Evolutionary conservation across 1,140 invertebrate species (phyloP).

Genomic region (Lineus longissimus): DNA sequence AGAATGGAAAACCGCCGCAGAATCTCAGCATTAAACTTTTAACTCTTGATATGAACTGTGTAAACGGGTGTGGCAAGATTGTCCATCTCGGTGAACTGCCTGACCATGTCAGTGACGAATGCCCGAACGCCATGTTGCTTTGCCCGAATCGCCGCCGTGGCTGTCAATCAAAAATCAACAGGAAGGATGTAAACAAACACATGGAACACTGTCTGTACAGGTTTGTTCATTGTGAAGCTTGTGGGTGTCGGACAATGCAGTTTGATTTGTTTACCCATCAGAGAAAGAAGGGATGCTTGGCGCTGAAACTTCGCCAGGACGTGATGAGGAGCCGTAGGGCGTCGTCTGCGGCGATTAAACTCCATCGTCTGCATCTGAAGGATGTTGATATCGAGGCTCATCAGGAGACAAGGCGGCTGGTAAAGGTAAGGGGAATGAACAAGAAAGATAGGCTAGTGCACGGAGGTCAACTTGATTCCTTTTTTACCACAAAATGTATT

Average conservation of each 20-base stretch:
- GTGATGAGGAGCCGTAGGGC: not conserved
- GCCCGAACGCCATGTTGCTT: conserved; percentile 26
- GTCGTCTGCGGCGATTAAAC: not conserved
- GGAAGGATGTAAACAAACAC: conserved; percentile 26
- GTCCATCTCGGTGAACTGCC: conserved; percentile 27
- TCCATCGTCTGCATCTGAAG: not conserved
- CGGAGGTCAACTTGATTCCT: no score
- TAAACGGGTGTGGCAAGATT: conserved; percentile 29
- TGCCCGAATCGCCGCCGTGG: conserved; percentile 29
- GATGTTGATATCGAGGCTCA: not conserved
- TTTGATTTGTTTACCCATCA: conserved; percentile 37
- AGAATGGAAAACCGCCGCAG: conserved; percentile 16
- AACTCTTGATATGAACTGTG: conserved; percentile 26
- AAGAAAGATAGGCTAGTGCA: no score
- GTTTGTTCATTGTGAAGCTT: conserved; percentile 35
- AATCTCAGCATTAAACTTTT: conserved; percentile 30
- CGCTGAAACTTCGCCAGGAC: conserved; percentile 31
- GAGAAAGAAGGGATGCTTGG: conserved; percentile 30
- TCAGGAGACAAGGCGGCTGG: not conserved
- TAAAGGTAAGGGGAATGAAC: not conserved
- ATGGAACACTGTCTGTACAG: conserved; percentile 31
- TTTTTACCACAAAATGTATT: no score
- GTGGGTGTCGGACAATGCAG: conserved; percentile 27
- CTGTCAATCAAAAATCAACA: conserved; percentile 26
- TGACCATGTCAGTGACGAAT: conserved; percentile 29